Base-by-base conservation (phyloP, 2,113 vertebrate genomes). In the Grammomys surdaster region DNA sequence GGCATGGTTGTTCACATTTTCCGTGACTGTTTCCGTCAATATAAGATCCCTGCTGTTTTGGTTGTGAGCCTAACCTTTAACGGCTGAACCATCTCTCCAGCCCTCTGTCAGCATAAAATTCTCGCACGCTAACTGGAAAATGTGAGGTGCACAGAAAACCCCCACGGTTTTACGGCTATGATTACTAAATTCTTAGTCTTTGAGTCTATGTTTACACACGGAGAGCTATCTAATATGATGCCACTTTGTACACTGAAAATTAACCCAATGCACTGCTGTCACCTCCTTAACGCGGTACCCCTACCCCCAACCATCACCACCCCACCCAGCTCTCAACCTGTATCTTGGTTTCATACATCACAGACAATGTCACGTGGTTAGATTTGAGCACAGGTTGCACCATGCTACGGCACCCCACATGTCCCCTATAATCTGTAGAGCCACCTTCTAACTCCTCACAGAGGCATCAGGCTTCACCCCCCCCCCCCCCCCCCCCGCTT, bases 321-420 rank as follows among this genome's bases (percentile, higher is more conserved):
- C 17, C 63, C 7, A 24, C 3, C 31, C 67, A 2, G 12, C 1
- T 33, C 67, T 33, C 31, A 24, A 2, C 0, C 5, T 0, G n/a
- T 3, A 22, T 7, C 3, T 3, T 0, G 3, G 63, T 75, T 91
- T n/a, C 31, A 5, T 7, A 28, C 5, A 13, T 17, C 0, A 0
- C 26, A 51, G 33, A 36, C 1, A 31, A 10, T 1, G 5, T 22
- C 5, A 63, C 4, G 5, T 10, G 3, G 9, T 40, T 3, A 16
- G 77, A 63, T 60, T 48, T 5, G 2, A 3, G 31, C 46, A 46
- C 0, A 5, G 3, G 63, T 46, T 4, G 17, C 13, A 0, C 36
- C 3, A 36, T 16, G 14, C 67, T 4, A 14, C 13, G 36, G 40
- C 69, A 72, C 19, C 26, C n/a, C 11, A 0, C 1, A 20, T 6